Conservation (phyloP, 2,888 invertebrate species). For the Lottia scabra region DNA sequence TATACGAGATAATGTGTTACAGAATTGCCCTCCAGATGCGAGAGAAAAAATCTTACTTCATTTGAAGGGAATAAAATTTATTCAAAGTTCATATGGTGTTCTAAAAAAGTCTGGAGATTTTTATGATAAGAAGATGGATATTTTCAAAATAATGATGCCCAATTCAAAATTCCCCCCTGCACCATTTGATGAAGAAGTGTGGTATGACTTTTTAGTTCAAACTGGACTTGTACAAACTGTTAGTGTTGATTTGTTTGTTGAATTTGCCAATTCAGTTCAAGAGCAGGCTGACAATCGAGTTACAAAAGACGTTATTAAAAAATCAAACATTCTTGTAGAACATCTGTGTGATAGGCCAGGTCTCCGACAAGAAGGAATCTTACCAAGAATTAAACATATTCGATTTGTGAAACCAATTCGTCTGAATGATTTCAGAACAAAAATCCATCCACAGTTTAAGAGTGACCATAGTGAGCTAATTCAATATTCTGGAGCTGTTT, state of each 20-base stretch:
- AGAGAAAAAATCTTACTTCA: constrained; percentile 24
- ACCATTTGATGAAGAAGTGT: constrained; percentile 3
- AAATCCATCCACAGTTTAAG: constrained; percentile 11
- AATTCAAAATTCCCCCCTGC: constrained; percentile 37
- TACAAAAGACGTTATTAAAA: constrained; percentile 10
- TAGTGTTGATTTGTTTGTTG: constrained; percentile 24
- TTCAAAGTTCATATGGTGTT: constrained; percentile 31
- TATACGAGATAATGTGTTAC: constrained; percentile 10
- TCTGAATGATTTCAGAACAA: not conserved
- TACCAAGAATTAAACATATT: constrained; percentile 14
- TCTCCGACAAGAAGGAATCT: constrained; percentile 8
- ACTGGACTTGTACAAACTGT: constrained; percentile 28
- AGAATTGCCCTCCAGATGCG: constrained; percentile 3
- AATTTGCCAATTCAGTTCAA: constrained; percentile 30
- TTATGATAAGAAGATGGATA: constrained; percentile 37
- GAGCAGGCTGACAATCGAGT: constrained; percentile 12
- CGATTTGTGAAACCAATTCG: constrained; percentile 19
- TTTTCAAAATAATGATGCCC: constrained; percentile 44
- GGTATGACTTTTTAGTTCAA: constrained; percentile 24
- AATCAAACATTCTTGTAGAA: constrained; percentile 20
- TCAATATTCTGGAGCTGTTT: constrained; percentile 14
- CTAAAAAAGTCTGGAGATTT: constrained; percentile 37
- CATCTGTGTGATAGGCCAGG: constrained; percentile 16
- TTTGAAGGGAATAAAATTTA: constrained; percentile 32
- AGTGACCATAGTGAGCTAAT: not conserved